Base-by-base conservation (phyloP, 2,888 invertebrate genomes). In the Ceramica pisi region DNA sequence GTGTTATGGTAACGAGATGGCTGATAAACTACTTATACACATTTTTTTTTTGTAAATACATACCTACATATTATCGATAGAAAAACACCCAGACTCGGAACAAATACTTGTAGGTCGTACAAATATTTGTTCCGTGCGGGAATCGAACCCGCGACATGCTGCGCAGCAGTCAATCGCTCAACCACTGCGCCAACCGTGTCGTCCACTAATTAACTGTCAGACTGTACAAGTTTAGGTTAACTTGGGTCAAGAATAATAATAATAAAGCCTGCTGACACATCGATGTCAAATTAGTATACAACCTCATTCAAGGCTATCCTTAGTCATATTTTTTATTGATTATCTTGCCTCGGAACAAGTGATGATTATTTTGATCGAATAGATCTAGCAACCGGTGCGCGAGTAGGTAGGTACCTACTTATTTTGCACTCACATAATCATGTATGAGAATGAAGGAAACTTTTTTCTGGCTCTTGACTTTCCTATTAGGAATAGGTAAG, bases 271-370 rank as follows among this genome's bases (percentile, higher is more conserved):
- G 67, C 35, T 75, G 67, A 75, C 67, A 75, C 67, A 59, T 59
- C 21, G 57, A 53, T 31, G 7, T 57, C 5, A 46, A 73, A 46
- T 53, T 41, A 51, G 46, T 46, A 16, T 38, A 4, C 19, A 46
- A 55, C 35, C 26, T 67, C 12, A 46, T 41, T 61, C 55, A 72
- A 75, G 67, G 75, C 26, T 44, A 66, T 19, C 2, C 56, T 57
- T 38, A 67, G 57, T 50, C 44, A 48, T 48, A 19, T 56, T 50
- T 56, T 75, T 64, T 74, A 55, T 38, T 21, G 38, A 21, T 46
- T 31, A 12, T 41, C 1, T 46, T 35, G 38, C 53, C 21, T 53
- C 44, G 26, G 8, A 57, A 6, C 16, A 55, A 53, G 8, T 23
- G 38, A 64, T 64, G 21, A 12, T 55, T 31, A 38, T 26, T 71